A percentile compares a stretch with the other conserved stretches of the same genome.
Conservation (phyloP, 2,797 vertebrate species). For the Mormyrus hasselquistii region DNA sequence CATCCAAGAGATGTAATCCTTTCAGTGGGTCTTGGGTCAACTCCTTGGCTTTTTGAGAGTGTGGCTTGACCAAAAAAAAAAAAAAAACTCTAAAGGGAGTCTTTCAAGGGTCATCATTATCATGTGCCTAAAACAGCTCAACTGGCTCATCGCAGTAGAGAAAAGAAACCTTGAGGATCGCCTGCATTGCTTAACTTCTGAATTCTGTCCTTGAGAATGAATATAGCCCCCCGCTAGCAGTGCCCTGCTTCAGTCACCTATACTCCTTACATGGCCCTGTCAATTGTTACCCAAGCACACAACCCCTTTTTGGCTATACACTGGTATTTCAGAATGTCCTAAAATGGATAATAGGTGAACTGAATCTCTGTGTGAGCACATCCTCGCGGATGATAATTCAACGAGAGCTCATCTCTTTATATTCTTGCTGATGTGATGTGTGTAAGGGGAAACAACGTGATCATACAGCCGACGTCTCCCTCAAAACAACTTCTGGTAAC, state of each 20-base stretch:
- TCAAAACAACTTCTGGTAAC: not conserved
- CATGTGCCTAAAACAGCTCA: not conserved
- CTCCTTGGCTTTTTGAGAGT: not conserved
- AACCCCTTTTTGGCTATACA: not conserved
- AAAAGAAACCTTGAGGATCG: not conserved
- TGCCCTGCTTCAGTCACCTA: not conserved
- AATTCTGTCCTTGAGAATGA: not conserved
- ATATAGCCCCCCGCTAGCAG: not conserved
- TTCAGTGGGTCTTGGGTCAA: constrained; percentile 1
- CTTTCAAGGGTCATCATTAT: constrained; percentile 6
- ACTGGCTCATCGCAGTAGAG: not conserved
- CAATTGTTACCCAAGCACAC: not conserved
- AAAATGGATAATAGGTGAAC: not conserved
- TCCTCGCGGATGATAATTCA: not conserved
- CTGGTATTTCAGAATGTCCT: not conserved
- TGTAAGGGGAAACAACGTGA: not conserved
- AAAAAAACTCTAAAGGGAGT: not conserved
- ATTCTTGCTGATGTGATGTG: not conserved
- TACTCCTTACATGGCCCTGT: not conserved
- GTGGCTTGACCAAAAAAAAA: not conserved
- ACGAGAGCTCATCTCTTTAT: not conserved
- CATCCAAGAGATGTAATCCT: not conserved
- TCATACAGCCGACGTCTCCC: not conserved
- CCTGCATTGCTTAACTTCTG: not conserved
- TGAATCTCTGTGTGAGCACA: not conserved